A percentile compares a stretch with the other conserved stretches of the same genome.
Evolutionary conservation across 2,888 invertebrate genomes (phyloP).

Genomic region (Desoria tigrina): DNA sequence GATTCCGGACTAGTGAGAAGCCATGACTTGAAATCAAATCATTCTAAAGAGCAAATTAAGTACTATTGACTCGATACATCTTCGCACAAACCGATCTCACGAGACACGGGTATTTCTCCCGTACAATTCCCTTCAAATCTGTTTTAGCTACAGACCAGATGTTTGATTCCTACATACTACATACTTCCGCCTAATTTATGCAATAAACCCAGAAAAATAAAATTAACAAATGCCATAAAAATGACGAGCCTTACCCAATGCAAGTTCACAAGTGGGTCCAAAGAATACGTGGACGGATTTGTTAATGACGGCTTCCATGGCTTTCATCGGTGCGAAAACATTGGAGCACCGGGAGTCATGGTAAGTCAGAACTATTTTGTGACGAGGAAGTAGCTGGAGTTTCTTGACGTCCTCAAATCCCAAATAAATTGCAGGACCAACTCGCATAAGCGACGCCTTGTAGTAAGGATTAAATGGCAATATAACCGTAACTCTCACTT

Average conservation of each 20-base stretch:
- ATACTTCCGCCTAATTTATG: no score
- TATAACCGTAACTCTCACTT: slow-evolving; percentile 49
- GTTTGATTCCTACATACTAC: no score
- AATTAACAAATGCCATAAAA: no score
- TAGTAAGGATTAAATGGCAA: slow-evolving; percentile 51
- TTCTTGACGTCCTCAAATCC: slow-evolving; percentile 42
- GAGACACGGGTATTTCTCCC: no score
- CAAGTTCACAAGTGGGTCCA: slow-evolving; percentile 79
- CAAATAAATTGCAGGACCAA: slow-evolving; percentile 51
- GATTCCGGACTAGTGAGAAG: no score
- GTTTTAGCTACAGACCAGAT: no score
- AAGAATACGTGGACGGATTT: slow-evolving; percentile 69
- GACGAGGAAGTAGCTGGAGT: slow-evolving; percentile 38
- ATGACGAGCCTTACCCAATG: slow-evolving; percentile 78
- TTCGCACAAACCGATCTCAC: no score
- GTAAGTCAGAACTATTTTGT: slow-evolving; percentile 45
- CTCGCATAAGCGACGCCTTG: slow-evolving; percentile 47
- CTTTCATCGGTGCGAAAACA: slow-evolving; percentile 50
- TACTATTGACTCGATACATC: no score
- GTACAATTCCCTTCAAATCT: no score
- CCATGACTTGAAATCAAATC: no score
- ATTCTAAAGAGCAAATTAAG: no score
- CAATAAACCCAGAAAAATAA: no score
- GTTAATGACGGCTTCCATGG: slow-evolving; percentile 36
- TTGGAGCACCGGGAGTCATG: slow-evolving; percentile 54